phyloP scores from a whole-genome alignment of 2,797 vertebrate genomes.

The Enteromius argenteus region DNA sequence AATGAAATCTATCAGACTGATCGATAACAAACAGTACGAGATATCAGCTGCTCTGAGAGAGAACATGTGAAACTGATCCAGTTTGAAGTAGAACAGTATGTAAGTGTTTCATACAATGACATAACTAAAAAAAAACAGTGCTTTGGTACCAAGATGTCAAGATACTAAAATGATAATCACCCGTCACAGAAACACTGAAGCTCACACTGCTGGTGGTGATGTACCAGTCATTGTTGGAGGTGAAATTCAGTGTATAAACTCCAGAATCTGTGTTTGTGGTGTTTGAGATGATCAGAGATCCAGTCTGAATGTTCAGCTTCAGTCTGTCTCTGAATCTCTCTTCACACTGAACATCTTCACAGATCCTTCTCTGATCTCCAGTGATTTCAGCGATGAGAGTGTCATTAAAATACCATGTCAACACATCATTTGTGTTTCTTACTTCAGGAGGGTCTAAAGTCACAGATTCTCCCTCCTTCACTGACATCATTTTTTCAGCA shows the following conservation, averaged over 20 bases:
- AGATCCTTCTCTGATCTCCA: neutral
- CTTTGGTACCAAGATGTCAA: too few relatives aligned
- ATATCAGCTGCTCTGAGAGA: neutral
- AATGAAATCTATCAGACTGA: neutral
- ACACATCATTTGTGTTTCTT: accelerated
- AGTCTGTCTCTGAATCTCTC: neutral
- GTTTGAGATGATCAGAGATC: neutral
- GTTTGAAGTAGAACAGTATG: too few relatives aligned
- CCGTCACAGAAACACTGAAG: neutral
- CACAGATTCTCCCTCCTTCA: neutral
- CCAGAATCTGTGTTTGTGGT: neutral
- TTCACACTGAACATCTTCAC: neutral
- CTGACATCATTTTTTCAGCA: neutral
- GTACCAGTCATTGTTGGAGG: accelerated
- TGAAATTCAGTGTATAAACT: accelerated
- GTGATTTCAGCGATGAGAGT: neutral
- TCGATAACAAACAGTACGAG: neutral
- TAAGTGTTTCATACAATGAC: neutral
- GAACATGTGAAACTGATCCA: neutral
- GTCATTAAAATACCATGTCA: accelerated
- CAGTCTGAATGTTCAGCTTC: neutral
- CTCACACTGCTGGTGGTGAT: neutral
- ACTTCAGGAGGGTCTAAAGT: accelerated
- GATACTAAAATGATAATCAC: neutral
- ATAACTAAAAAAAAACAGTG: too few relatives aligned